phyloP scores from a whole-genome alignment of 2,888 invertebrate genomes.

The Temnothorax ravouxi region DNA sequence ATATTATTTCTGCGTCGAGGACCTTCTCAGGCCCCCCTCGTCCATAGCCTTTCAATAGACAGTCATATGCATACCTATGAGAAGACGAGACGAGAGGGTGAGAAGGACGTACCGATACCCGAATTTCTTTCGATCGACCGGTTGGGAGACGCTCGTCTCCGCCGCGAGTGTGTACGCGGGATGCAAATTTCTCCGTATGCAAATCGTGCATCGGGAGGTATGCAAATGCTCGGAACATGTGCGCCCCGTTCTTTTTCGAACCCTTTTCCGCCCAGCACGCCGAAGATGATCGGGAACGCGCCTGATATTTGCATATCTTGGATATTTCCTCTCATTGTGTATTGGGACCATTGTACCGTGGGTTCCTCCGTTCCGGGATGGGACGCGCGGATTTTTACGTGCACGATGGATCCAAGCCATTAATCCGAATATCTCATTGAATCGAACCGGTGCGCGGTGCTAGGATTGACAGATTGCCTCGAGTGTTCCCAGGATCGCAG shows the following conservation, averaged over 20 bases:
- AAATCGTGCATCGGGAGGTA: slow-evolving; percentile 80
- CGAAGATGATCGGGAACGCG: slow-evolving; percentile 85
- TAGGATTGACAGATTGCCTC: slow-evolving; percentile 85
- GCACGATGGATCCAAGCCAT: slow-evolving; percentile 83
- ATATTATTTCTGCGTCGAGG: slow-evolving; percentile 83
- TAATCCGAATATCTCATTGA: slow-evolving; percentile 86
- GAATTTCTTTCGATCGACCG: slow-evolving; percentile 67
- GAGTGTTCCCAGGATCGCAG: slow-evolving; percentile 83
- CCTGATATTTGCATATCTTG: slow-evolving; percentile 85
- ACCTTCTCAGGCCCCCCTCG: slow-evolving; percentile 74
- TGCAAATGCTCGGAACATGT: slow-evolving; percentile 85
- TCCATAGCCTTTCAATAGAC: slow-evolving; percentile 81
- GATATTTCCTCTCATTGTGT: slow-evolving; percentile 86
- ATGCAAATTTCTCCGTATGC: slow-evolving; percentile 86
- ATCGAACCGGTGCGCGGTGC: slow-evolving; percentile 79
- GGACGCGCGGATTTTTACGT: slow-evolving; percentile 72
- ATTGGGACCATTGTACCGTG: slow-evolving; percentile 83
- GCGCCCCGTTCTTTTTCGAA: slow-evolving; percentile 83
- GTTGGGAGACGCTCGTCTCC: slow-evolving; percentile 67
- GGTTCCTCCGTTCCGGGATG: slow-evolving; percentile 77
- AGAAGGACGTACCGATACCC: slow-evolving; percentile 62
- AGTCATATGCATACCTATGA: slow-evolving; percentile 62
- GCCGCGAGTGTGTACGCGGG: slow-evolving; percentile 80
- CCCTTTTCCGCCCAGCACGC: slow-evolving; percentile 80
- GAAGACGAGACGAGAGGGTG: slow-evolving; percentile 60